Base-by-base conservation (phyloP, 2,888 invertebrate species). In the Abrostola tripartita region DNA sequence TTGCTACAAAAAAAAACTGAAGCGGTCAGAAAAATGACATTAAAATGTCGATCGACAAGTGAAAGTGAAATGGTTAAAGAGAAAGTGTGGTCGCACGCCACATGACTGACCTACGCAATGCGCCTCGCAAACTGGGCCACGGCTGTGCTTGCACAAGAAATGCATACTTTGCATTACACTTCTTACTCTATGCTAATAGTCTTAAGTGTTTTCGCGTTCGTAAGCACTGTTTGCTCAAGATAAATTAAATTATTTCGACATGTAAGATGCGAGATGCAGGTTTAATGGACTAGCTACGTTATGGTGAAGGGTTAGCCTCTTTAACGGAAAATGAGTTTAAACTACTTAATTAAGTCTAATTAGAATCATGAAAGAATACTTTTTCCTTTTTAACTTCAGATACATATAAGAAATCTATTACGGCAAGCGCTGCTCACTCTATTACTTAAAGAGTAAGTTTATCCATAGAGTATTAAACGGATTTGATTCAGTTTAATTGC, bases 41-140 rank as follows among this genome's bases (percentile, higher is more conserved):
- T 44, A 60, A 71, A 72, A 71, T 74, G 62, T 71, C 52, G 71
- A 82, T 84, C 76, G 78, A 66, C 53, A 47, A 88, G 89, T 86
- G 89, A 91, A 92, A 92, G 92, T 89, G 85, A 90, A 91, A 85
- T 86, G 85, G 81, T 76, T 84, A 82, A 77, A 78, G 90, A 87
- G 92, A 93, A 93, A 93, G 92, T 90, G 79, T 83, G 82, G 83
- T 79, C 81, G 78, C 81, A 79, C 81, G 85, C 77, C 68, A 81
- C 81, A 86, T 88, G 89, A 88, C 89, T 92, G 92, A 92, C 92
- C 92, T 91, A 92, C 92, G 91, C 91, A 92, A 90, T 88, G 88
- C 88, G 87, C 82, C 84, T 82, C 60, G 74, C 74, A 77, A 92
- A 88, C 88, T 90, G 78, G 90, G 91, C 87, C 91, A 90, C 83